A percentile compares a stretch with the other conserved stretches of the same genome.
These are phyloP conservation scores for Argyrosomus japonicus DNA, from an alignment of 2,113 vertebrate genomes.

Conservation along the genomic window DNA sequence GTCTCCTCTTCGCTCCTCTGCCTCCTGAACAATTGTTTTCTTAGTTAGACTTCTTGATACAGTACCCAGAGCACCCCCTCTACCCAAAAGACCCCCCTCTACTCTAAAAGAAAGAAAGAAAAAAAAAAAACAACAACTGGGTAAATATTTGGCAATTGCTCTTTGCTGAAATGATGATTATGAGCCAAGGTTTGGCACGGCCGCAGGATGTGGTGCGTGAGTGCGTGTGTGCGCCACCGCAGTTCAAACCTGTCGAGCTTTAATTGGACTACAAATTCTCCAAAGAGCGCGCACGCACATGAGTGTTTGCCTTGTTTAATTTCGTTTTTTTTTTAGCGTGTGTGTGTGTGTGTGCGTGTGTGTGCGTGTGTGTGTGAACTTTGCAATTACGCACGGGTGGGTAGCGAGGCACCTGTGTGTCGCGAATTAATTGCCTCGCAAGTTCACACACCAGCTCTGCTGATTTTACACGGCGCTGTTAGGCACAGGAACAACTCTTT, in stretches of 20 bases:
- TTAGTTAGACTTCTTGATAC: constrained; percentile 62
- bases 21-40: constrained; percentile 69
- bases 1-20: constrained; percentile 13
- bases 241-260: constrained; percentile 51
- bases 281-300: constrained; percentile 43
- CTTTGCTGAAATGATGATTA: constrained; percentile 61
- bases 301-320: constrained; percentile 62
- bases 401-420: constrained; percentile 60
- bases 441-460: constrained; percentile 56
- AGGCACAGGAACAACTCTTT: constrained; percentile 61
- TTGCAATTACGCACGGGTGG: constrained; percentile 59
- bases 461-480: constrained; percentile 61
- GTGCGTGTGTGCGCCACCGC: constrained; percentile 25
- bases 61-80: constrained; percentile 48
- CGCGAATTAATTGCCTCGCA: constrained; percentile 67
- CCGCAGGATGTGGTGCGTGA: constrained; percentile 3
- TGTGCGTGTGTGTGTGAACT: constrained; percentile 48
- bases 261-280: constrained; percentile 74
- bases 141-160: constrained; percentile 74
- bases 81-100: no score
- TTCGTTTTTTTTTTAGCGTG: constrained; percentile 42
- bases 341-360: no score
- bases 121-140: constrained; percentile 53
- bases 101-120: no score
- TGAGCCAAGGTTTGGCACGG: constrained; percentile 58